Percentiles rank a stretch among this genome's conserved stretches.
Conservation (phyloP, 2,113 vertebrate genomes). For the Tachuris rubrigastra region DNA sequence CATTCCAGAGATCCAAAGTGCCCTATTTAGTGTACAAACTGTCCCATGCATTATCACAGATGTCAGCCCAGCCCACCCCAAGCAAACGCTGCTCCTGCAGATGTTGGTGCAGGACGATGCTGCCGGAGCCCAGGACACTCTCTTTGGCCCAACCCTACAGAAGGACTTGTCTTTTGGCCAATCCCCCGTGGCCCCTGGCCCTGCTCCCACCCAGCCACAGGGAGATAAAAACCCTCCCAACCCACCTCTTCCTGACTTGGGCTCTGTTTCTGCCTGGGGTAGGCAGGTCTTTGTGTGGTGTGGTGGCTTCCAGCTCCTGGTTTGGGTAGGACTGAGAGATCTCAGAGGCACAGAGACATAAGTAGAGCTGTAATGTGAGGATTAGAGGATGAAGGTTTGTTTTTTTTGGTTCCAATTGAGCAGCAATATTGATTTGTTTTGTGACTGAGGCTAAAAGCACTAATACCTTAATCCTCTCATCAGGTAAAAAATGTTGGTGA, state of each 20-base stretch:
- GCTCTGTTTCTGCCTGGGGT: fast-evolving
- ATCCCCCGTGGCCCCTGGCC: fast-evolving
- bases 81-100: background rate
- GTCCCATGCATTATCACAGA: background rate
- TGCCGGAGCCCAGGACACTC: background rate
- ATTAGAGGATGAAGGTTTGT: background rate
- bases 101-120: background rate
- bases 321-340: background rate
- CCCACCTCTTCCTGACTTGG: fast-evolving
- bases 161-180: background rate
- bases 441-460: background rate
- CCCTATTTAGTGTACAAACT: background rate
- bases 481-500: background rate
- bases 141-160: background rate
- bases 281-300: fast-evolving
- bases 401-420: background rate
- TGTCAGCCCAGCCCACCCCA: background rate
- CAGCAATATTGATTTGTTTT: background rate
- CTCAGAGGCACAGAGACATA: background rate
- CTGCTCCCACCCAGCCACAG: background rate
- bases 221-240: background rate
- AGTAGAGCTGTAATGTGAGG: background rate
- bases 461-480: conserved; percentile 9
- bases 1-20: background rate
- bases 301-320: background rate